A percentile compares a stretch with the other conserved stretches of the same genome.
These are phyloP conservation scores for Zapus hudsonius DNA, from an alignment of 2,113 vertebrate genomes.

Conservation along the genomic window DNA sequence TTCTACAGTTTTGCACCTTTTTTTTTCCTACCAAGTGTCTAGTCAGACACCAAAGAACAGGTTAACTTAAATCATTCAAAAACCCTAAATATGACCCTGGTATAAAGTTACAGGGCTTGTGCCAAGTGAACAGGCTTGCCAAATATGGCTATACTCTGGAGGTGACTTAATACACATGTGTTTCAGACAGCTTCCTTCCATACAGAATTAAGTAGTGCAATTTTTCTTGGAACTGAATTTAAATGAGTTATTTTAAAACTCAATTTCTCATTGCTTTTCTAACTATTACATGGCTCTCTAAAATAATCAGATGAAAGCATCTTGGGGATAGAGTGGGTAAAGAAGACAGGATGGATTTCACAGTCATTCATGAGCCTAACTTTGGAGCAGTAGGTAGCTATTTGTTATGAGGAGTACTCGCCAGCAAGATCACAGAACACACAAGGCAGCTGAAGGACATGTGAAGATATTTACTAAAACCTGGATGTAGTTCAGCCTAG, in stretches of 20 bases:
- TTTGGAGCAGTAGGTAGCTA: not conserved
- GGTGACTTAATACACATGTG: slow-evolving; percentile 61
- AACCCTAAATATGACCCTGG: slow-evolving; percentile 30
- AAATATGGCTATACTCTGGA: slow-evolving; percentile 54
- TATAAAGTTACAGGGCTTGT: slow-evolving; percentile 18
- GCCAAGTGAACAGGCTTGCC: slow-evolving; percentile 9
- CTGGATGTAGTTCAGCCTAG: not conserved
- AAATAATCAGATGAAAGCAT: slow-evolving; percentile 36
- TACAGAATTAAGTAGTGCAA: slow-evolving; percentile 59
- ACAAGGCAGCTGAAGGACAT: not conserved
- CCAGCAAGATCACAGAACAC: not conserved
- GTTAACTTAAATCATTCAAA: slow-evolving; percentile 22
- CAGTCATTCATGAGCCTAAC: not conserved
- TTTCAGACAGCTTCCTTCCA: slow-evolving; percentile 69
- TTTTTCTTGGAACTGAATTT: slow-evolving; percentile 78
- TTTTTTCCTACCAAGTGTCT: not conserved
- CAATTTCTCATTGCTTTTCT: slow-evolving; percentile 65
- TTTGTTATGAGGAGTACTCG: not conserved
- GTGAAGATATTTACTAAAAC: not conserved
- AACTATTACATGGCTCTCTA: slow-evolving; percentile 57
- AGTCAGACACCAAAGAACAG: not conserved
- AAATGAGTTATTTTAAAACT: slow-evolving; percentile 72
- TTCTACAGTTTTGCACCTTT: not conserved
- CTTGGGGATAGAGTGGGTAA: not conserved
- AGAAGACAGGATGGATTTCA: not conserved